Evolutionary conservation across 2,888 invertebrate species (phyloP), one percentile per base, ranked within the genome.

Genomic region (Caenorhabditis virilis): DNA sequence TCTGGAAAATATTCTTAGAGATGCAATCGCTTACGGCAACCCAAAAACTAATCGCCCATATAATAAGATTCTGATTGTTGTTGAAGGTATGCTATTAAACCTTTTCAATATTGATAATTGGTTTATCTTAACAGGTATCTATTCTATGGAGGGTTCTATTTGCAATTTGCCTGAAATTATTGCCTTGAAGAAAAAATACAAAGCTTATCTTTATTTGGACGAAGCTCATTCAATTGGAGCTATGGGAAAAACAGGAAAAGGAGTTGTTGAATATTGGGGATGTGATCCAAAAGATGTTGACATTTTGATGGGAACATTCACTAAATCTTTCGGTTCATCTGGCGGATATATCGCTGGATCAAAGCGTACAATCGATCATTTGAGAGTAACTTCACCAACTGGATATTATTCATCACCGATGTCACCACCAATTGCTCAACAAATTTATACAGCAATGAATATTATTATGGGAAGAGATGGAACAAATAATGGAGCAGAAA

Each of bases 291-390:
- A 85, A 4, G 91, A 95, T 81, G 88, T 98, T 18, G 97, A 98
- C 76, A 83, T 87, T 79, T 87, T 95, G 66, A 98, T 98, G 97
- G 98, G 97, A 76, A 98, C 97, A 20, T 97, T 94, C 85, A 97
- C 97, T 2, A 98, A 98, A 87, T 95, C 95, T 85, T 98, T 97
- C 86, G 95, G 93, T 50, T 91, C 94, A 47, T 91, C 93, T 64
- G 97, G 97, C 39, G 97, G 97, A 9, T 98, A 97, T 85, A 91
- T 98, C 72, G 95, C 93, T 3, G 95, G 95, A 7, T 70, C 64
- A 4, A 76, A 77, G 64, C 86, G 87, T 80, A 85, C 95, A 53
- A 89, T 95, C 69, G 86, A 89, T 79, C 89, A 90, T 84, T 85
- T 98, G 72, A 88, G 91, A 73, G 87, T 88, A 49, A 85, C 89